These are phyloP conservation scores for Esox lucius DNA, from an alignment of 2,797 vertebrate species.

Conservation along the genomic window DNA sequence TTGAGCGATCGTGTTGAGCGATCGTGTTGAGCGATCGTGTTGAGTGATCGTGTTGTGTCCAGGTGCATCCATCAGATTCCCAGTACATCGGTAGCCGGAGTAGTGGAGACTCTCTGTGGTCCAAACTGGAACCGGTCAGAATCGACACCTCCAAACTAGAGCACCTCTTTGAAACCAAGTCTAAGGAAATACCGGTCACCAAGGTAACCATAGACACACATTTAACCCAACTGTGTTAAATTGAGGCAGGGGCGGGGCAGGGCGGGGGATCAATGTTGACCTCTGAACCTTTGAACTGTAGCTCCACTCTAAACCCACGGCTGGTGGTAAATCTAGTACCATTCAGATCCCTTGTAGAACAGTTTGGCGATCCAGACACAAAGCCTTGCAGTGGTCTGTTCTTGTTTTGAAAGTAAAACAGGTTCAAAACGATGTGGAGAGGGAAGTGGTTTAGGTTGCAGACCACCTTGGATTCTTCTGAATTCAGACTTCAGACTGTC, in stretches of 20 bases:
- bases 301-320: conserved; percentile 19
- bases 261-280: conserved; percentile 11
- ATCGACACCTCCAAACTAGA: conserved; percentile 93
- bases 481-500: background rate
- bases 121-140: conserved; percentile 91
- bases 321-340: conserved; percentile 8
- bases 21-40: too few species aligned
- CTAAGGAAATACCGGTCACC: conserved; percentile 92
- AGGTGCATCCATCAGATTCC: conserved; percentile 85
- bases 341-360: background rate
- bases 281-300: conserved; percentile 33
- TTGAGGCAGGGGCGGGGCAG: conserved; percentile 18
- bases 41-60: conserved; percentile 17
- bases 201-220: conserved; percentile 78
- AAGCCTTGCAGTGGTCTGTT: conserved; percentile 29
- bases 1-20: too few species aligned
- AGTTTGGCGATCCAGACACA: too few species aligned
- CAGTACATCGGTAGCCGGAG: conserved; percentile 82
- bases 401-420: background rate
- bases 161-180: conserved; percentile 94
- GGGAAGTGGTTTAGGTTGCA: conserved; percentile 20
- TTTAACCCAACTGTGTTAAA: background rate
- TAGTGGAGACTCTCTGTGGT: conserved; percentile 90
- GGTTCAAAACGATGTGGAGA: too few species aligned
- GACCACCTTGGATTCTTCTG: conserved; percentile 9